A percentile compares a stretch with the other conserved stretches of the same genome.
Conservation (phyloP, 2,797 vertebrate genomes). For the Gymnoscopelus braueri region DNA sequence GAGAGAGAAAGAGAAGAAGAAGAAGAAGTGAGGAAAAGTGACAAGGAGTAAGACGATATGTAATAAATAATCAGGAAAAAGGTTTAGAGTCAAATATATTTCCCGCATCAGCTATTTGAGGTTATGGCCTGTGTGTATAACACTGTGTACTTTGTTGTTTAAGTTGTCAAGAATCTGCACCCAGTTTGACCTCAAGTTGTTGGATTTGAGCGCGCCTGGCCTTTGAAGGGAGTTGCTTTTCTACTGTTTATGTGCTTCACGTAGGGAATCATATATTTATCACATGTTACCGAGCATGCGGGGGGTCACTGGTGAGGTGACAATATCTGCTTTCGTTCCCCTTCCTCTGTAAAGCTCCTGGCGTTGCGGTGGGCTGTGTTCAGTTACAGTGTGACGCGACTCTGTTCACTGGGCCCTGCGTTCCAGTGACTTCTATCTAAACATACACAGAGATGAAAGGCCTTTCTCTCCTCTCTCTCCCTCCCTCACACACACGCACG, state of each 20-base stretch:
- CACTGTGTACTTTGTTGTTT: too few species aligned
- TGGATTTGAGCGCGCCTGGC: too few species aligned
- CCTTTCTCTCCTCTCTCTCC: slow-evolving; percentile 45
- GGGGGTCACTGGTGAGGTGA: neutral
- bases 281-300: neutral
- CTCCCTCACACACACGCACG: neutral
- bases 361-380: slow-evolving; percentile 18
- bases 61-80: neutral
- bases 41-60: neutral
- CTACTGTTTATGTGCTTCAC: too few species aligned
- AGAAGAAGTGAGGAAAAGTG: slow-evolving; percentile 17
- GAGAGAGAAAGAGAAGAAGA: slow-evolving; percentile 1
- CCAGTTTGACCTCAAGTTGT: too few species aligned
- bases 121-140: too few species aligned
- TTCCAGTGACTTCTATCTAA: slow-evolving; percentile 71
- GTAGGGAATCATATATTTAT: neutral
- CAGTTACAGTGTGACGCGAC: slow-evolving; percentile 50
- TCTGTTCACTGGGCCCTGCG: slow-evolving; percentile 50
- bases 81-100: too few species aligned
- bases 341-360: slow-evolving; percentile 17
- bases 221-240: too few species aligned
- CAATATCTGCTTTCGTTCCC: neutral
- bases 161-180: too few species aligned
- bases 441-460: slow-evolving; percentile 76
- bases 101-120: too few species aligned